Evolutionary conservation across 2,113 vertebrate genomes (phyloP).

Genomic region (Loxodonta africana): DNA sequence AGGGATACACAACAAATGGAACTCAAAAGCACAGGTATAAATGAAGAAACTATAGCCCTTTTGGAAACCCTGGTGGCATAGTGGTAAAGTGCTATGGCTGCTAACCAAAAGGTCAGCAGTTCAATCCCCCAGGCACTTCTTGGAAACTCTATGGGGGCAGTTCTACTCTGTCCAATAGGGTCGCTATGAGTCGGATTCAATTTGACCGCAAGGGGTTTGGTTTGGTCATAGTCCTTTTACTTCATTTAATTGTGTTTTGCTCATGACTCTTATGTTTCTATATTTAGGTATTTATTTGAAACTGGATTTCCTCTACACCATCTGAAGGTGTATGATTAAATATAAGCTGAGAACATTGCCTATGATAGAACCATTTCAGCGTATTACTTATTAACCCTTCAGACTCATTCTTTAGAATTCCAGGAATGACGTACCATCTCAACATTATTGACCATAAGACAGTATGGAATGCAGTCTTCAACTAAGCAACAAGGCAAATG

Average conservation of each 20-base stretch:
- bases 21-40: background rate
- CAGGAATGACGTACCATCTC: rapidly evolving
- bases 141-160: too few species aligned
- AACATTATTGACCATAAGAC: background rate
- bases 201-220: too few species aligned
- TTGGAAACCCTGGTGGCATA: background rate
- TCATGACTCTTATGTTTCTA: background rate
- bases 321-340: background rate
- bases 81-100: too few species aligned
- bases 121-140: too few species aligned
- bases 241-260: background rate
- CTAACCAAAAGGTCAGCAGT: too few species aligned
- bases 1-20: background rate
- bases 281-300: background rate
- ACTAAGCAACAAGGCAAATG: background rate
- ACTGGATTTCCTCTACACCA: background rate
- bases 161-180: too few species aligned
- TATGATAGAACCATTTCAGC: background rate
- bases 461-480: background rate
- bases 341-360: background rate
- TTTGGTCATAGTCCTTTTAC: background rate
- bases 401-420: background rate
- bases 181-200: too few species aligned
- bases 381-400: background rate
- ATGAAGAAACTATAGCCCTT: background rate